Percentiles rank a stretch among this genome's conserved stretches.
Conservation (phyloP, 2,797 vertebrate genomes). For the Chromis chromis region DNA sequence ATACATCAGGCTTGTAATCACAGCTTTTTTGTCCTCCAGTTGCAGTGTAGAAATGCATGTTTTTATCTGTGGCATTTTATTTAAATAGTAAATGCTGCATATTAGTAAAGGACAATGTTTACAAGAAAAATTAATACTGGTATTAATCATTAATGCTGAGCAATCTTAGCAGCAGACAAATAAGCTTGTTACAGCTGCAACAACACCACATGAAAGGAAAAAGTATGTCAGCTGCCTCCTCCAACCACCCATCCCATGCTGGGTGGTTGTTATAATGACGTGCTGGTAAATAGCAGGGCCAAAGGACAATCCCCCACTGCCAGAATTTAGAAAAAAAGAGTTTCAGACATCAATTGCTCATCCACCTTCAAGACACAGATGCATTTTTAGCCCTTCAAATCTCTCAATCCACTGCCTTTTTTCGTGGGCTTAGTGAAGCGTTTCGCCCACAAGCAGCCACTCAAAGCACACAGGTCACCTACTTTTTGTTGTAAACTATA, state of each 20-base stretch:
- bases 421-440: background rate
- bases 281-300: background rate
- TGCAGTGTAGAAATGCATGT: background rate
- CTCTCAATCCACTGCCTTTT: slow-evolving; percentile 1
- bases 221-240: background rate
- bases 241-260: no score
- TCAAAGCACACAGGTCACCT: background rate
- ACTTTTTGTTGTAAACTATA: background rate
- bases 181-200: background rate
- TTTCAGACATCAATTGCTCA: background rate
- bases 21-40: no score
- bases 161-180: background rate
- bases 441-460: background rate
- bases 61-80: no score
- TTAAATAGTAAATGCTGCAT: background rate
- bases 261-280: background rate
- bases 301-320: background rate
- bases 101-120: background rate
- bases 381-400: slow-evolving; percentile 4
- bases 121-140: background rate
- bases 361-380: background rate
- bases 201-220: background rate
- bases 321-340: background rate
- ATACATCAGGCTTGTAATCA: background rate
- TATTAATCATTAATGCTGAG: background rate